Percentiles rank a stretch among this genome's conserved stretches.
phyloP scores from a whole-genome alignment of 2,888 invertebrate species.

The Tenthredo distinguenda region DNA sequence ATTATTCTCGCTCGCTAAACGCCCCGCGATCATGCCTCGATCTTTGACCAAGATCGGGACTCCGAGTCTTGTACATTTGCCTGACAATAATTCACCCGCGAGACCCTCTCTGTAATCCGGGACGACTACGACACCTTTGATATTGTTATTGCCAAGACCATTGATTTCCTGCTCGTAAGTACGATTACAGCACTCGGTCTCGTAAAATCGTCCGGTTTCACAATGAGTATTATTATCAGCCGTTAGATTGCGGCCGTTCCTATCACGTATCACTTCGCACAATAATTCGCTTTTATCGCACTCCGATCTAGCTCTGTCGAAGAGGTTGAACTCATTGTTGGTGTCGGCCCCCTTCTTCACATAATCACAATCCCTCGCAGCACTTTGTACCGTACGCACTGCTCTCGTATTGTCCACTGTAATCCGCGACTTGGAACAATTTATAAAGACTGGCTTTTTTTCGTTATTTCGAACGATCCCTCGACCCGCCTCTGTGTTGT shows the following conservation, averaged over 20 bases:
- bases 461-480: neutral
- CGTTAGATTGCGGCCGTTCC: neutral
- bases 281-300: constrained; percentile 11
- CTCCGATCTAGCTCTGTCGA: neutral
- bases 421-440: neutral
- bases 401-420: neutral
- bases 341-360: neutral
- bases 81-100: neutral
- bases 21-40: neutral
- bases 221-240: neutral
- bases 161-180: neutral
- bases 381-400: constrained; percentile 4
- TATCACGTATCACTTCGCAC: constrained; percentile 16
- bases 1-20: neutral
- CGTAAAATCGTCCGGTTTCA: neutral
- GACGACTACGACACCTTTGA: neutral
- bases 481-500: neutral
- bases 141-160: neutral
- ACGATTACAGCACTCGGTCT: neutral
- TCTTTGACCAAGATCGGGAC: neutral
- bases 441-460: neutral
- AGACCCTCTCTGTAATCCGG: neutral
- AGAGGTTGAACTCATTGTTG: neutral
- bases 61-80: neutral
- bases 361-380: neutral